Evolutionary conservation across 2,888 invertebrate species (phyloP).

Genomic region (Nomada goodeniana): DNA sequence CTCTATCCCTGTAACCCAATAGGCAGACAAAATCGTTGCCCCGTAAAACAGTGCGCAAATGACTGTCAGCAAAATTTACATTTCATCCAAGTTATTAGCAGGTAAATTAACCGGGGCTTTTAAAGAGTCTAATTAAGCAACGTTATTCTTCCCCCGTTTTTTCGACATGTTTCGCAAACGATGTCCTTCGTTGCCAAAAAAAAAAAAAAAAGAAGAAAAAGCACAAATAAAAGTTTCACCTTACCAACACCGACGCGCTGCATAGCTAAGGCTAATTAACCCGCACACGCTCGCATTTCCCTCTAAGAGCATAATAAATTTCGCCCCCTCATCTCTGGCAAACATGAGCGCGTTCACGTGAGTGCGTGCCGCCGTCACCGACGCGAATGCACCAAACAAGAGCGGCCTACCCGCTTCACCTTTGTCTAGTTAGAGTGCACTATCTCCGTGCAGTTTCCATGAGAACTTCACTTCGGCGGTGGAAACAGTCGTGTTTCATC

Average conservation of each 20-base stretch:
- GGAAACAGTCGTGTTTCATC: slow-evolving; percentile 66
- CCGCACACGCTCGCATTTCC: slow-evolving; percentile 20
- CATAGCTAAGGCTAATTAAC: slow-evolving; percentile 46
- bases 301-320: slow-evolving; percentile 55
- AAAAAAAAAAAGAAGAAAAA: not conserved
- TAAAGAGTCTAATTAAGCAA: not conserved
- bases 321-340: slow-evolving; percentile 9
- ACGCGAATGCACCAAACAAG: slow-evolving; percentile 27
- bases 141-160: not conserved
- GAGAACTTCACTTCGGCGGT: slow-evolving; percentile 45
- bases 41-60: no score
- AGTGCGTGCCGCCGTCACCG: not conserved
- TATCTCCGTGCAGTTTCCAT: slow-evolving; percentile 34
- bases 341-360: not conserved
- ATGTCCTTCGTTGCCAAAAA: not conserved
- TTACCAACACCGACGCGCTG: not conserved
- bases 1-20: not conserved
- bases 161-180: not conserved
- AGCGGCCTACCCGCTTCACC: slow-evolving; percentile 36
- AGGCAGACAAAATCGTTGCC: no score
- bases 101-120: no score
- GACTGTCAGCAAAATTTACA: not conserved
- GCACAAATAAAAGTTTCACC: slow-evolving; percentile 3
- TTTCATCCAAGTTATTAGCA: not conserved
- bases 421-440: slow-evolving; percentile 60